phyloP scores from a whole-genome alignment of 1,140 invertebrate species.

The Geopemphigus sp. region DNA sequence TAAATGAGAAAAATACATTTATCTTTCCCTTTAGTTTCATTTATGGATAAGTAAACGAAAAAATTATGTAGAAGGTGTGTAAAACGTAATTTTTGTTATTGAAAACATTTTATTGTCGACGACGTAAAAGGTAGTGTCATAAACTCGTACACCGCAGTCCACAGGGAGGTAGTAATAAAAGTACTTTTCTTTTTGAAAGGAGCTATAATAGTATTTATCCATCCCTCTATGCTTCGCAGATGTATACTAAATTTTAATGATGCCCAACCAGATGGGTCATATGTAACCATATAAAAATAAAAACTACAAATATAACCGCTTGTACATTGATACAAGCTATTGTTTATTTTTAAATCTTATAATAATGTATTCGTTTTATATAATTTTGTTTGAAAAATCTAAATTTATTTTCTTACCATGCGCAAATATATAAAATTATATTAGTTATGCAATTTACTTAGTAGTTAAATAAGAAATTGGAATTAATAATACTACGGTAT shows the following conservation, averaged over 20 bases:
- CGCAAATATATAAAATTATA: too few species aligned
- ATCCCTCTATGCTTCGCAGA: background rate
- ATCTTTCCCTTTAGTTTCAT: background rate
- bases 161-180: background rate
- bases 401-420: too few species aligned
- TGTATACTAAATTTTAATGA: background rate
- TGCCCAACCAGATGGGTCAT: background rate
- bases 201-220: conserved; percentile 3
- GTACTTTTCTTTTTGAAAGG: conserved; percentile 1
- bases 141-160: background rate
- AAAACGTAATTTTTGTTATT: conserved; percentile 17
- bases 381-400: too few species aligned
- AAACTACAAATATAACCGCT: too few species aligned
- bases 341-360: too few species aligned
- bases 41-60: conserved; percentile 1
- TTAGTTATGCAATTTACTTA: too few species aligned
- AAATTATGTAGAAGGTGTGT: conserved; percentile 20
- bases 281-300: conserved; percentile 12
- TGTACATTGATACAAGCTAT: too few species aligned
- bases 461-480: too few species aligned
- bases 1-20: background rate
- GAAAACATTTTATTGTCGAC: conserved; percentile 1
- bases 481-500: too few species aligned
- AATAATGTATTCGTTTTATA: too few species aligned
- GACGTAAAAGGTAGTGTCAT: background rate